Conservation (phyloP, 37 sponge, comb jelly and placozoan species). For the Aplysina aerophoba region DNA sequence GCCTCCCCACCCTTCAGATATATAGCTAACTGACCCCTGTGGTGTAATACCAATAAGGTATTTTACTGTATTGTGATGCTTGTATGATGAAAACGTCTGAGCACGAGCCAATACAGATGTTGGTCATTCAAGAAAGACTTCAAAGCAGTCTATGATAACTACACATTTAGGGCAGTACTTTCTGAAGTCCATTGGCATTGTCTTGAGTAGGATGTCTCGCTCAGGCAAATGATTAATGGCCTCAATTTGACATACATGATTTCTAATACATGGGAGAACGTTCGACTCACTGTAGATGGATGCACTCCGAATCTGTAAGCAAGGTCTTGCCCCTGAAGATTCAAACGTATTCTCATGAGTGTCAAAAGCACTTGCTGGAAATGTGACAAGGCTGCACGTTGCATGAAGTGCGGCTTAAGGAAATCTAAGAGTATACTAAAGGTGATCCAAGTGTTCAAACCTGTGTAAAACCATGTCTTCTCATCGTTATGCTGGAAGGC, state of each 20-base stretch:
- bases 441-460: too few species aligned
- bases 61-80: slow-evolving; percentile 33
- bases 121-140: slow-evolving; percentile 18
- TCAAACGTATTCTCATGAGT: slow-evolving; percentile 33
- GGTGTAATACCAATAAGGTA: slow-evolving; percentile 30
- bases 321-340: background rate
- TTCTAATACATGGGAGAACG: slow-evolving; percentile 7
- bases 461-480: too few species aligned
- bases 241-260: slow-evolving; percentile 5
- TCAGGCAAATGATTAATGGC: slow-evolving; percentile 59
- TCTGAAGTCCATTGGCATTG: slow-evolving; percentile 41
- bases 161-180: slow-evolving; percentile 48
- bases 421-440: too few species aligned
- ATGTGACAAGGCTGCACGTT: too few species aligned
- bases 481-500: too few species aligned
- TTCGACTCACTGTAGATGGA: slow-evolving; percentile 39
- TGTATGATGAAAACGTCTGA: slow-evolving; percentile 24
- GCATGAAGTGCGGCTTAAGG: too few species aligned
- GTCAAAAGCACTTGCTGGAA: slow-evolving; percentile 40
- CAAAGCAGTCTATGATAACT: slow-evolving; percentile 34
- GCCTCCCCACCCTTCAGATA: slow-evolving; percentile 22
- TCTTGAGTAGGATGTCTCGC: slow-evolving; percentile 42
- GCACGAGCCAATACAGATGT: slow-evolving; percentile 8
- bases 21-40: slow-evolving; percentile 18
- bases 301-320: slow-evolving; percentile 14